Base-by-base conservation (phyloP, 2,888 invertebrate species). In the Pachydiplax longipennis region DNA sequence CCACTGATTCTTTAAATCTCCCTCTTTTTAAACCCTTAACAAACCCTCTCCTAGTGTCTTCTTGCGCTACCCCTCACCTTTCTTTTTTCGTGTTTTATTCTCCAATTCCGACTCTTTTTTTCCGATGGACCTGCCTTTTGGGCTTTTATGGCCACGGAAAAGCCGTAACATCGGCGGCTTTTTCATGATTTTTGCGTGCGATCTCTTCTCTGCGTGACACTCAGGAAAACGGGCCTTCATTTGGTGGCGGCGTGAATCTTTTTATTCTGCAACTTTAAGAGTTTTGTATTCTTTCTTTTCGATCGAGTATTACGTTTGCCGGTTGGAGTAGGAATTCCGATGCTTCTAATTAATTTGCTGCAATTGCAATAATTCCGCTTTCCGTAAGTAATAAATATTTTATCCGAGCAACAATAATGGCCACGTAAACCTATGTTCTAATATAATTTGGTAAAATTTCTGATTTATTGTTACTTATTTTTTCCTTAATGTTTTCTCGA, bases 1-100 rank as follows among this genome's bases (percentile, higher is more conserved):
- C 87, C 87, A n/a, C 18, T 58, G 58, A 83, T 83, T 58, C 87
- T 61, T 87, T 87, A 65, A 65, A 87, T 87, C 35, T 83, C 58
- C 58, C 31, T 58, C 73, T 31, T 31, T 73, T 73, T 31, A 81
- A 40, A 37, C 81, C 81, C 37, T 37, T 81, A 81, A 81, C 40
- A 40, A 37, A 40, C 81, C 37, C 40, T 44, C 44, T 44, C 10
- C 44, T 15, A 31, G 80, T 80, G 35, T 37, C 37, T 15, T 40
- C 37, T 5, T 13, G 18, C 37, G 35, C n/a, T 40, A 44, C 22
- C 81, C 44, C 44, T 44, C 81, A 81, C 37, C 81, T 31, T 22
- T 44, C 44, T 48, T n/a, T 81, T n/a, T 82, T 13, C 44, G 12
- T 25, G 25, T 22, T 22, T n/a, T 82, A 40, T 44, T 25, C n/a